Percentiles rank a stretch among this genome's conserved stretches.
phyloP scores from a whole-genome alignment of 1,140 invertebrate genomes.

The Eumaeus atala region DNA sequence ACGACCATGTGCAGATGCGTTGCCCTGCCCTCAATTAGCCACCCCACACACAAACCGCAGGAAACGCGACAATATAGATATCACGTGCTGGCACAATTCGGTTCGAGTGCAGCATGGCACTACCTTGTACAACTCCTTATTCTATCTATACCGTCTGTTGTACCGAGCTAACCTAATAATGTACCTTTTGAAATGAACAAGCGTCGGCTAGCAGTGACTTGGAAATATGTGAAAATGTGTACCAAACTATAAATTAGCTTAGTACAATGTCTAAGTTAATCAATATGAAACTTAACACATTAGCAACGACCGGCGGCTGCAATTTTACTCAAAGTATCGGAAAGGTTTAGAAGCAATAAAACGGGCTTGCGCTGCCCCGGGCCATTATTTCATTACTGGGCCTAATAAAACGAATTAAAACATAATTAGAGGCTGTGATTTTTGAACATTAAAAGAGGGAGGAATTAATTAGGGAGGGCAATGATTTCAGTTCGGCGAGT shows the following conservation, averaged over 20 bases:
- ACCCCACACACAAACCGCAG: too few species aligned
- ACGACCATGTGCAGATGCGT: too few species aligned
- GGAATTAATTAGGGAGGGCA: conserved; percentile 70
- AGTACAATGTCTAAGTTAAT: conserved; percentile 15
- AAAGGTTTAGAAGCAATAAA: conserved; percentile 52
- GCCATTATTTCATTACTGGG: conserved; percentile 60
- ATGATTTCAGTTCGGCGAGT: conserved; percentile 65
- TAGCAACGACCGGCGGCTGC: conserved; percentile 23
- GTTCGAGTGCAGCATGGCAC: too few species aligned
- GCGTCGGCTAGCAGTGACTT: too few species aligned
- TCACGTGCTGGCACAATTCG: too few species aligned
- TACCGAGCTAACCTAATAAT: too few species aligned
- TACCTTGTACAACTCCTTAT: too few species aligned
- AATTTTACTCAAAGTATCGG: conserved; percentile 35
- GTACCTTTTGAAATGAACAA: too few species aligned
- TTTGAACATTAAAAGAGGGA: conserved; percentile 72
- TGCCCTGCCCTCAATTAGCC: too few species aligned
- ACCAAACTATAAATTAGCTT: conserved; percentile 10
- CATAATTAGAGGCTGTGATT: conserved; percentile 70
- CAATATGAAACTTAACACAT: conserved; percentile 24
- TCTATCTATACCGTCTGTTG: too few species aligned
- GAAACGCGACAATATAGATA: too few species aligned
- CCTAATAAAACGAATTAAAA: conserved; percentile 72
- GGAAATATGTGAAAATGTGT: background rate
- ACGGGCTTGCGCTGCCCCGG: conserved; percentile 37